These are phyloP conservation scores for Meta bourneti DNA, from an alignment of 2,888 invertebrate species.

Conservation along the genomic window DNA sequence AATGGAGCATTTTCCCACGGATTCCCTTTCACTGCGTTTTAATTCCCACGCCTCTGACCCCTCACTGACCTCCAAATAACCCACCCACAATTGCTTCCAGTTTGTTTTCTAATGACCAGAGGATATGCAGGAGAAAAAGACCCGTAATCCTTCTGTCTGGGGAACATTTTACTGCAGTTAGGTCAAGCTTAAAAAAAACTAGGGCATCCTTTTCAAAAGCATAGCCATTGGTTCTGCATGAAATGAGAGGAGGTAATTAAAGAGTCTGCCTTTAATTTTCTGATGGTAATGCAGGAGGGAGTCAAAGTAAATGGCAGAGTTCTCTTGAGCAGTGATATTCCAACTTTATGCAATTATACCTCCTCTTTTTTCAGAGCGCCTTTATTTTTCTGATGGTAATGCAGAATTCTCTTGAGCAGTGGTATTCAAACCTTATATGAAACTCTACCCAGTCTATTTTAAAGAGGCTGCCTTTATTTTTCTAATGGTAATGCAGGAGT, in stretches of 20 bases:
- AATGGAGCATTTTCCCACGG: conserved; percentile 65
- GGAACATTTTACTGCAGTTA: conserved; percentile 35
- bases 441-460: no score
- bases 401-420: not conserved
- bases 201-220: conserved; percentile 44
- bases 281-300: not conserved
- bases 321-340: not conserved
- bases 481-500: no score
- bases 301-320: conserved; percentile 1
- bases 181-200: conserved; percentile 64
- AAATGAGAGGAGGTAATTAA: conserved; percentile 12
- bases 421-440: not conserved
- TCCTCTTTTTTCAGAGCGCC: no score
- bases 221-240: conserved; percentile 3
- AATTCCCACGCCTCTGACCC: conserved; percentile 71
- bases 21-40: conserved; percentile 63
- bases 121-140: conserved; percentile 40
- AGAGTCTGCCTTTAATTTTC: not conserved
- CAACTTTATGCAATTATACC: no score
- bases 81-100: conserved; percentile 62
- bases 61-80: conserved; percentile 55
- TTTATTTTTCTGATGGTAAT: not conserved
- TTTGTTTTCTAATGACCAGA: conserved; percentile 60
- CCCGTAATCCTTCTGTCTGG: conserved; percentile 36
- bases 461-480: no score